phyloP scores from a whole-genome alignment of 2,113 vertebrate genomes.

The Ictidomys tridecemlineatus region DNA sequence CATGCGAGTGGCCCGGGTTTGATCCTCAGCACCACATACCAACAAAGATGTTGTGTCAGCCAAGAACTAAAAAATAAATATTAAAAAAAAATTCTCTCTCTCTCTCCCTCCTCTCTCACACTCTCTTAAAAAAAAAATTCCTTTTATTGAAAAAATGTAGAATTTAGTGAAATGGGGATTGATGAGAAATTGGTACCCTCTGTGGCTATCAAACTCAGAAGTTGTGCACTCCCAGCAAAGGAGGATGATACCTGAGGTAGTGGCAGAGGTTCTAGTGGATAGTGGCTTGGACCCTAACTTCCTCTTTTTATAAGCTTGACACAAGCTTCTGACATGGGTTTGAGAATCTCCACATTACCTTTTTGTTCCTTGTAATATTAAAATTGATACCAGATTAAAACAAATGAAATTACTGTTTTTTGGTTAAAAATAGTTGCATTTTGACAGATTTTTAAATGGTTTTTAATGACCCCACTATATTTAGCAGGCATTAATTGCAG shows the following conservation, averaged over 20 bases:
- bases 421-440: neutral
- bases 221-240: neutral
- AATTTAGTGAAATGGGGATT: conserved; percentile 8
- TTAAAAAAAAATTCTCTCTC: too few relatives aligned
- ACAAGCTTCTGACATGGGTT: neutral
- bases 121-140: too few relatives aligned
- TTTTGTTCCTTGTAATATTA: neutral
- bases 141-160: neutral
- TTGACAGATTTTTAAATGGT: neutral
- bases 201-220: neutral
- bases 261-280: neutral
- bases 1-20: too few relatives aligned
- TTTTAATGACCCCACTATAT: neutral
- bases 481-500: neutral
- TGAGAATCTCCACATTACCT: neutral
- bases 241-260: too few relatives aligned
- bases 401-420: neutral
- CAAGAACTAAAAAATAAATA: too few relatives aligned
- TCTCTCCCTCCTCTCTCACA: too few relatives aligned
- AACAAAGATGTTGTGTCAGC: too few relatives aligned
- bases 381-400: neutral
- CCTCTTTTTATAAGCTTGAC: neutral
- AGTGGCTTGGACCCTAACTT: neutral
- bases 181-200: neutral
- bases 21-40: too few relatives aligned